These are phyloP conservation scores for Condylura cristata DNA, from an alignment of 2,113 vertebrate species.

Conservation along the genomic window DNA sequence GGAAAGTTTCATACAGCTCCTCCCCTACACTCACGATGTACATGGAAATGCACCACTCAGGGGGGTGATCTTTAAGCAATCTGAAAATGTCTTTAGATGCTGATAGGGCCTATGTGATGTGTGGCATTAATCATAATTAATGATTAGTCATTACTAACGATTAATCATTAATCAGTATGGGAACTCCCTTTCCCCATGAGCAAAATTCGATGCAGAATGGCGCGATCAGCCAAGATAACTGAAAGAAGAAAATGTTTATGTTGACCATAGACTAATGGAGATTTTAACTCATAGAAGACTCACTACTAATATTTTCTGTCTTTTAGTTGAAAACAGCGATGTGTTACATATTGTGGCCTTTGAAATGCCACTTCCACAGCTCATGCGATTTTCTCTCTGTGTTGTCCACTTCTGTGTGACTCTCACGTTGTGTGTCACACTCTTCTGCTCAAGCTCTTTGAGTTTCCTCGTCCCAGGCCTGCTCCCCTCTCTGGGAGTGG, in stretches of 20 bases:
- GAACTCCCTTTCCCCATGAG: not conserved
- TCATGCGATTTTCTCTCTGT: not conserved
- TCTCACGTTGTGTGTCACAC: not conserved
- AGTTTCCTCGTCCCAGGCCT: not conserved
- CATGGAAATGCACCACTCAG: rapidly evolving
- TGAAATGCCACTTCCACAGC: not conserved
- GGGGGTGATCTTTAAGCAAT: not conserved
- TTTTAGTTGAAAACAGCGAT: not conserved
- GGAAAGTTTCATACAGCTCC: not conserved
- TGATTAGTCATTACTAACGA: too few species aligned
- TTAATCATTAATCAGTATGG: too few species aligned
- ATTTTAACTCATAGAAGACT: not conserved
- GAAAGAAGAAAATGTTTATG: not conserved
- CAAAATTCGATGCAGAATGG: not conserved
- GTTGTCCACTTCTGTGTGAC: not conserved
- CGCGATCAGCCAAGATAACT: not conserved
- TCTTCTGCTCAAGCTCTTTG: conserved; percentile 18
- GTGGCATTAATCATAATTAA: not conserved
- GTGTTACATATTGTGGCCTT: not conserved
- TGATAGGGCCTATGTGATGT: not conserved
- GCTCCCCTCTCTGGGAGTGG: not conserved
- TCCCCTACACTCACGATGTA: not conserved
- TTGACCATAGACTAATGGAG: not conserved
- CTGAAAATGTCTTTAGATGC: not conserved
- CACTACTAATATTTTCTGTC: not conserved